Percentiles rank a stretch among this genome's conserved stretches.
phyloP scores from a whole-genome alignment of 2,113 vertebrate genomes.

The Callithrix jacchus region DNA sequence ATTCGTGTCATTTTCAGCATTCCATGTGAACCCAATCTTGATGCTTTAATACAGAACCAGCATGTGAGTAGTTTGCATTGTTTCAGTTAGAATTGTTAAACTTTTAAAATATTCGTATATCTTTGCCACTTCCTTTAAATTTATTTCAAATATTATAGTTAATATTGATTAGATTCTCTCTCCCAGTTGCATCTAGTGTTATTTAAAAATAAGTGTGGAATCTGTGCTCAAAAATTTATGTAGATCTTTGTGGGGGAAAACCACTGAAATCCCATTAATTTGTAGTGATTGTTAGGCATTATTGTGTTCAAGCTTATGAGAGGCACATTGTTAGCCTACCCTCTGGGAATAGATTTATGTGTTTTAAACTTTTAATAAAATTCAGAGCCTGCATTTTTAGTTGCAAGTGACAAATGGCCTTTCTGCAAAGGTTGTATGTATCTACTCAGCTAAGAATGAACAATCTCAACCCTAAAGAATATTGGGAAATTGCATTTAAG shows the following conservation, averaged over 20 bases:
- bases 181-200: background rate
- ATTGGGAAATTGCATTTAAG: background rate
- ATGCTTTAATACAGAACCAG: constrained; percentile 96
- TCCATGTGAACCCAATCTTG: constrained; percentile 94
- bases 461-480: background rate
- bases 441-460: background rate
- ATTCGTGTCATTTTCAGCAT: constrained; percentile 95
- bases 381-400: constrained; percentile 39
- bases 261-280: background rate
- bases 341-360: background rate
- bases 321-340: background rate
- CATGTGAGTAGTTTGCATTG: constrained; percentile 87
- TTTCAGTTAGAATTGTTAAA: background rate
- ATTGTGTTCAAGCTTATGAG: background rate
- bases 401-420: background rate
- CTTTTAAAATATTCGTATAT: constrained; percentile 15
- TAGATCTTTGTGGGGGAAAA: background rate
- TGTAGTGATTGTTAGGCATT: background rate
- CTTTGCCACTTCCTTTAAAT: constrained; percentile 23
- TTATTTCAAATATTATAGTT: constrained; percentile 27
- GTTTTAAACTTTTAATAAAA: constrained; percentile 22
- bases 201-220: constrained; percentile 5
- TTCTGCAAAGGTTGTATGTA: background rate
- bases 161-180: constrained; percentile 5
- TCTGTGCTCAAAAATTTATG: background rate